Evolutionary conservation across 2,888 invertebrate species (phyloP).

Genomic region (Muschampia plurimacula): DNA sequence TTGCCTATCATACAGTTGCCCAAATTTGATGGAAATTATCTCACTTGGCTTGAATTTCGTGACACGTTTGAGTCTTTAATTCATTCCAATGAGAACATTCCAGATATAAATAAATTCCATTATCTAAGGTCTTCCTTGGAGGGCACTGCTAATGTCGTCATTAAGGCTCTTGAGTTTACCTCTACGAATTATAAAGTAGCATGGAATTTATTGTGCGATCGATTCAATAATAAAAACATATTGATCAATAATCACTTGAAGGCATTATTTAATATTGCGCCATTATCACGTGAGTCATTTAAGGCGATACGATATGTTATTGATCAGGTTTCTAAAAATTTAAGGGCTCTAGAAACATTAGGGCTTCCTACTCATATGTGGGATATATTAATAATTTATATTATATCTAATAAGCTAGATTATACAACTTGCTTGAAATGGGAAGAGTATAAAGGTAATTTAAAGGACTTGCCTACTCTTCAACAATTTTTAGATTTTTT

Average conservation of each 20-base stretch:
- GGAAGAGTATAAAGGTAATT: not conserved
- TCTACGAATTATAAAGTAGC: conserved; percentile 10
- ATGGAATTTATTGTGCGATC: conserved; percentile 5
- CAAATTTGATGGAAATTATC: conserved; percentile 5
- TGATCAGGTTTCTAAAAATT: conserved; percentile 4
- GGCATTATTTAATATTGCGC: conserved; percentile 6
- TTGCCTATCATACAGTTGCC: conserved; percentile 1
- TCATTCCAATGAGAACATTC: not conserved
- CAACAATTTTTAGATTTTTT: conserved; percentile 17
- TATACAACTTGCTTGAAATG: not conserved
- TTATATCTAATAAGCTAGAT: conserved; percentile 1
- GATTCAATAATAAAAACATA: conserved; percentile 10
- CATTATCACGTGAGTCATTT: not conserved
- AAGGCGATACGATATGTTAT: not conserved
- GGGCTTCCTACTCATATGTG: not conserved
- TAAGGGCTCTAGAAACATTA: not conserved
- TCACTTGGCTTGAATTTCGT: not conserved
- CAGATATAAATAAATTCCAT: not conserved
- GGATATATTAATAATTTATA: conserved; percentile 6
- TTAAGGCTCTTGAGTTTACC: conserved; percentile 9
- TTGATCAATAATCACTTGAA: conserved; percentile 17
- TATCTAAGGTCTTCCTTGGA: not conserved
- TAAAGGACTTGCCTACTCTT: not conserved
- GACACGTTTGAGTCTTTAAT: not conserved
- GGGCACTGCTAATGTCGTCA: not conserved